phyloP scores from a whole-genome alignment of 2,888 invertebrate genomes.

The Esperia sulphurella region DNA sequence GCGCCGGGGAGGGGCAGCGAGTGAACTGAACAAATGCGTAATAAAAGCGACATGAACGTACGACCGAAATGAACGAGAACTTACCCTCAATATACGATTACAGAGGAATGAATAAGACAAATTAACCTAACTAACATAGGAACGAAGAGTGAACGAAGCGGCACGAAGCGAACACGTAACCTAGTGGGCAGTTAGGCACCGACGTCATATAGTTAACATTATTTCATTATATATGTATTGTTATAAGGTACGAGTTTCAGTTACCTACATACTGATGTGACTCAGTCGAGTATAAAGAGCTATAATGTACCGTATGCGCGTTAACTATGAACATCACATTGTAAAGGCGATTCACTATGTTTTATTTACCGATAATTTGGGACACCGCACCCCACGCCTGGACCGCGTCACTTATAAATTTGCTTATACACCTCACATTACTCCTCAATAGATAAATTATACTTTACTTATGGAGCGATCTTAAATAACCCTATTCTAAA shows the following conservation, averaged over 20 bases:
- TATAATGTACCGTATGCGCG: slow-evolving; percentile 67
- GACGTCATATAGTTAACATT: slow-evolving; percentile 52
- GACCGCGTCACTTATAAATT: slow-evolving; percentile 65
- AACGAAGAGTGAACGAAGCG: slow-evolving; percentile 57
- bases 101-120: slow-evolving; percentile 69
- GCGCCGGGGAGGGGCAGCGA: slow-evolving; percentile 19
- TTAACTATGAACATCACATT: slow-evolving; percentile 73
- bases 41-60: slow-evolving; percentile 30
- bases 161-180: slow-evolving; percentile 46
- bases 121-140: slow-evolving; percentile 73
- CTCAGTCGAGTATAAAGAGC: slow-evolving; percentile 67
- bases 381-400: slow-evolving; percentile 67
- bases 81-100: slow-evolving; percentile 3
- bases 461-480: slow-evolving; percentile 77
- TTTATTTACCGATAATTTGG: slow-evolving; percentile 57
- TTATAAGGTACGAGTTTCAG: slow-evolving; percentile 56
- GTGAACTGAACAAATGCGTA: slow-evolving; percentile 17
- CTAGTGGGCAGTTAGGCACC: slow-evolving; percentile 65
- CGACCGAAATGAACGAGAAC: slow-evolving; percentile 16
- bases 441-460: slow-evolving; percentile 74
- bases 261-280: slow-evolving; percentile 56
- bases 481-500: slow-evolving; percentile 78
- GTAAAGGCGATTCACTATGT: slow-evolving; percentile 65
- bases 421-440: slow-evolving; percentile 66
- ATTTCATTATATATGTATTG: slow-evolving; percentile 36